Conservation (phyloP, 1,140 invertebrate species). For the Diorhabda elongata region DNA sequence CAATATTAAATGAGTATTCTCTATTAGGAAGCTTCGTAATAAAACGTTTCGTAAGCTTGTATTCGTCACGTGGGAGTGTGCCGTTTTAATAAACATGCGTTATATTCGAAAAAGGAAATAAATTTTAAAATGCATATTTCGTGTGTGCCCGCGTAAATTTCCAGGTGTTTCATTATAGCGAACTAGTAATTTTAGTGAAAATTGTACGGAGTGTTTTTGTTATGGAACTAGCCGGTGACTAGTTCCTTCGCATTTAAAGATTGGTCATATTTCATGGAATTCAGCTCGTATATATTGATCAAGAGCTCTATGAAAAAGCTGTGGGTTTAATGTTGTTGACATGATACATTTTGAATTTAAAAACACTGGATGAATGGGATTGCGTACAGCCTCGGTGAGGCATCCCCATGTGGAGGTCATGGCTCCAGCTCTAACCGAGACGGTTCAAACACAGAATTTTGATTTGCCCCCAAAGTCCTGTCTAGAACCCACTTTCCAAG, state of each 20-base stretch:
- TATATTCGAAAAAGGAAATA: conserved; percentile 4
- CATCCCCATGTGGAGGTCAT: conserved; percentile 63
- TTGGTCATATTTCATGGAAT: conserved; percentile 17
- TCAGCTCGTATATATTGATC: conserved; percentile 27
- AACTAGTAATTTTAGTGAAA: conserved; percentile 6
- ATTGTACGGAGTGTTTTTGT: conserved; percentile 27
- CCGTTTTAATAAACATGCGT: conserved; percentile 29
- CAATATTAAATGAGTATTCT: conserved; percentile 41
- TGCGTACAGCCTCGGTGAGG: conserved; percentile 54
- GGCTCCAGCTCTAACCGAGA: conserved; percentile 69
- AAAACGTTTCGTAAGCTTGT: conserved; percentile 33
- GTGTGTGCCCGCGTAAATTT: conserved; percentile 5
- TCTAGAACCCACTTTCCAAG: conserved; percentile 44
- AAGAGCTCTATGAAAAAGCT: conserved; percentile 22
- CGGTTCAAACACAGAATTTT: conserved; percentile 59
- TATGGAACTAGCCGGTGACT: conserved; percentile 38
- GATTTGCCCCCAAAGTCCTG: conserved; percentile 51
- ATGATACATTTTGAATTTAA: conserved; percentile 26
- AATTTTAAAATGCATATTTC: conserved; percentile 6
- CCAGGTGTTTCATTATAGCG: neutral
- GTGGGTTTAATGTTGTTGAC: conserved; percentile 26
- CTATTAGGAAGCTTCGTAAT: conserved; percentile 33
- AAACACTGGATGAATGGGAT: conserved; percentile 59
- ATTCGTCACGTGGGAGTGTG: conserved; percentile 43
- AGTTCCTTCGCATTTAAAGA: conserved; percentile 10